Conservation (phyloP, 2,113 vertebrate genomes). For the Perca flavescens region DNA sequence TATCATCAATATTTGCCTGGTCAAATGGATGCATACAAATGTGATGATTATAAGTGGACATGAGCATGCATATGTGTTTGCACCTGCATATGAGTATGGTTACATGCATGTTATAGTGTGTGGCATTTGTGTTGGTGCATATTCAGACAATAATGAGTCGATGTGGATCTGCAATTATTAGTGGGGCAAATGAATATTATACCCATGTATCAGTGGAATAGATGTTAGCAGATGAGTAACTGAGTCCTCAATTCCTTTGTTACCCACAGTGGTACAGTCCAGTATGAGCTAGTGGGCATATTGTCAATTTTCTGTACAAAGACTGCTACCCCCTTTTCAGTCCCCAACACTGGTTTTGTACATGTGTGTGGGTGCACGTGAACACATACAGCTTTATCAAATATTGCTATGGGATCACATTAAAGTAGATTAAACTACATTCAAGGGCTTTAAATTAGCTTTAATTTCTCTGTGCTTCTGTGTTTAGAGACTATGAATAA, state of each 20-base stretch:
- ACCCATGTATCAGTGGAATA: background rate
- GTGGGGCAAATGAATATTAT: conserved; percentile 3
- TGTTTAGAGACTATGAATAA: background rate
- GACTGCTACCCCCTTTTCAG: conserved; percentile 1
- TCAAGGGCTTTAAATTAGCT: background rate
- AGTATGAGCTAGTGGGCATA: background rate
- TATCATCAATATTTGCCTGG: conserved; percentile 62
- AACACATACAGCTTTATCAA: background rate
- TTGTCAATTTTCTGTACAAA: conserved; percentile 11
- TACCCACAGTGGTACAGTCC: background rate
- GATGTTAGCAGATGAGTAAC: conserved; percentile 39
- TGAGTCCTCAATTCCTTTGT: conserved; percentile 15
- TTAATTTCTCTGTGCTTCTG: background rate
- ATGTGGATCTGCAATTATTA: conserved; percentile 22
- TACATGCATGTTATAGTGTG: conserved; percentile 4
- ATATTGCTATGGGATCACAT: background rate
- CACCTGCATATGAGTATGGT: conserved; percentile 1
- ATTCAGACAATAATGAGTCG: conserved; percentile 34
- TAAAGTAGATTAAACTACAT: background rate
- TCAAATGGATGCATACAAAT: conserved; percentile 54
- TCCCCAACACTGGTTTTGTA: background rate
- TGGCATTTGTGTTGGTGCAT: conserved; percentile 37
- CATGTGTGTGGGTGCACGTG: background rate
- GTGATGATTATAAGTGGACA: conserved; percentile 36
- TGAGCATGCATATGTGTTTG: conserved; percentile 27